Conservation (phyloP, 1,140 invertebrate species). For the Alviniconcha marisindica region DNA sequence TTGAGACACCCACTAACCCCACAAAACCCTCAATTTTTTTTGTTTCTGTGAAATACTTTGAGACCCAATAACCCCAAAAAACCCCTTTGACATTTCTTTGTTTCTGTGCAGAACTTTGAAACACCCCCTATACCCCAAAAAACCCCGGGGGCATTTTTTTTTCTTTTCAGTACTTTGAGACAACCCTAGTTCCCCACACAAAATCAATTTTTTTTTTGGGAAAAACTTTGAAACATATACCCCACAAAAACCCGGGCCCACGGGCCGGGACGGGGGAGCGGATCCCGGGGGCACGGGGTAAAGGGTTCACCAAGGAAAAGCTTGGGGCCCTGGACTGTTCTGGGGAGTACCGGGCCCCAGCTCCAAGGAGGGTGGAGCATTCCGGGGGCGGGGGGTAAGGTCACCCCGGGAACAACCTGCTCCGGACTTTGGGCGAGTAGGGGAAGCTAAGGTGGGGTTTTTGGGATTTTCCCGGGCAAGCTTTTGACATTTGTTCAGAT, state of each 20-base stretch:
- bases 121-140: too few relatives aligned
- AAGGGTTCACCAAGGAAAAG: slow-evolving; percentile 89
- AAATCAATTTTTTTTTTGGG: slow-evolving; percentile 94
- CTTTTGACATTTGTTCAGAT: too few relatives aligned
- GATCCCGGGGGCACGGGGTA: slow-evolving; percentile 84
- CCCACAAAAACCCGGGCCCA: slow-evolving; percentile 86
- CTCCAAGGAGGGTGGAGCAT: slow-evolving; percentile 87
- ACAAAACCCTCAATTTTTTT: too few relatives aligned
- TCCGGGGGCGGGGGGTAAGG: slow-evolving; percentile 92
- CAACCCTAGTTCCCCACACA: slow-evolving; percentile 93
- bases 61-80: too few relatives aligned
- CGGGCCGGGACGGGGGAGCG: slow-evolving; percentile 85
- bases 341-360: slow-evolving; percentile 91
- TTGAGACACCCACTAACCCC: too few relatives aligned
- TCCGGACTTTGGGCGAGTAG: slow-evolving; percentile 97
- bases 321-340: slow-evolving; percentile 91
- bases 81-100: too few relatives aligned
- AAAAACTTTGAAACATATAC: slow-evolving; percentile 90
- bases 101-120: too few relatives aligned
- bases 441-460: slow-evolving; percentile 91
- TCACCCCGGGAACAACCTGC: slow-evolving; percentile 94
- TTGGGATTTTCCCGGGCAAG: too few relatives aligned
- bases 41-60: too few relatives aligned
- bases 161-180: slow-evolving; percentile 93
- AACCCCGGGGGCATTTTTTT: too few relatives aligned